Percentiles rank a stretch among this genome's conserved stretches.
Conservation (phyloP, 2,797 vertebrate genomes). For the Acipenser oxyrinchus region DNA sequence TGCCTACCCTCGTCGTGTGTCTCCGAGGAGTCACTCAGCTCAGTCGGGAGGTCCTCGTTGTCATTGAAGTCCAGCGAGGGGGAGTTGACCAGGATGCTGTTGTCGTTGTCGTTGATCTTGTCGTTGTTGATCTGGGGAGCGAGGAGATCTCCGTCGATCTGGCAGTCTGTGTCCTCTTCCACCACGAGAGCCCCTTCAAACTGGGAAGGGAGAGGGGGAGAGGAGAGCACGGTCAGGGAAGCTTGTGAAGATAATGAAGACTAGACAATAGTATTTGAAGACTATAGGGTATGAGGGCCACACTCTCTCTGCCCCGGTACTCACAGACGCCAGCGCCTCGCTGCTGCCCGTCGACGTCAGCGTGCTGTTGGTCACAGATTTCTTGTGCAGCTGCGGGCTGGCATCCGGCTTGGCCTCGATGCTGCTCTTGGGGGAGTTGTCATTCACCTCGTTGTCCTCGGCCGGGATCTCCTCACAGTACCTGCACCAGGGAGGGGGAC, state of each 20-base stretch:
- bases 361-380: slow-evolving; percentile 74
- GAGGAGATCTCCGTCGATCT: slow-evolving; percentile 75
- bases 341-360: slow-evolving; percentile 71
- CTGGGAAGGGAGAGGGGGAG: slow-evolving; percentile 40
- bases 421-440: slow-evolving; percentile 89
- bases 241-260: neutral
- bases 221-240: neutral
- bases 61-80: slow-evolving; percentile 94
- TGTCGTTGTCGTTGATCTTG: slow-evolving; percentile 64
- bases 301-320: slow-evolving; percentile 13
- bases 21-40: slow-evolving; percentile 95
- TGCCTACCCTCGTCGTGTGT: slow-evolving; percentile 84
- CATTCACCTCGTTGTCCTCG: slow-evolving; percentile 90
- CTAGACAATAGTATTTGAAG: too few species aligned
- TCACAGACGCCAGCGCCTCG: slow-evolving; percentile 75
- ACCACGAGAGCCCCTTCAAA: slow-evolving; percentile 71
- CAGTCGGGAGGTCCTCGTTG: slow-evolving; percentile 94
- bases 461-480: slow-evolving; percentile 95
- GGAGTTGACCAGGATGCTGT: slow-evolving; percentile 64
- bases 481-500: slow-evolving; percentile 55
- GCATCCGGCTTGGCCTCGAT: slow-evolving; percentile 82
- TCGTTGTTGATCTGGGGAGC: slow-evolving; percentile 66
- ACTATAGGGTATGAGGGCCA: too few species aligned
- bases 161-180: slow-evolving; percentile 77
- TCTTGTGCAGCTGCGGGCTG: slow-evolving; percentile 80